phyloP scores from a whole-genome alignment of 2,113 vertebrate genomes.

The Chloropsis hardwickii region DNA sequence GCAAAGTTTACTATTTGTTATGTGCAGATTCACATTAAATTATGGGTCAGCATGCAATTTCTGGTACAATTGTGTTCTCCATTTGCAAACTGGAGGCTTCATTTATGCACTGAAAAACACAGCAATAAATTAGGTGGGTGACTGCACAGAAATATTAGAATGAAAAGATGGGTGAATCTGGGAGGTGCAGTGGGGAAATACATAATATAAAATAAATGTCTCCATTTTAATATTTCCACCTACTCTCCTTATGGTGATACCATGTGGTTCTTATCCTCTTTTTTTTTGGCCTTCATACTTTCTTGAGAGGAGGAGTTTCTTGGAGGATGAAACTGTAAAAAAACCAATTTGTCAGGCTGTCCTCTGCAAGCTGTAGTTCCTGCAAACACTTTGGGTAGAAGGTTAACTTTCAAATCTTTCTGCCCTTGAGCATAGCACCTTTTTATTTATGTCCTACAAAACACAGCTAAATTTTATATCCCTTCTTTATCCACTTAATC shows the following conservation, averaged over 20 bases:
- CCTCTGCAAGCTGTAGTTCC: neutral
- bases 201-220: constrained; percentile 56
- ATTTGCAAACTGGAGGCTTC: constrained; percentile 56
- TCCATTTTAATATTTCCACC: constrained; percentile 70
- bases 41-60: constrained; percentile 8
- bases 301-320: constrained; percentile 12
- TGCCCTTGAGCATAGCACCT: neutral
- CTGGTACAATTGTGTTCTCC: neutral
- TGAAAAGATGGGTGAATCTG: constrained; percentile 36
- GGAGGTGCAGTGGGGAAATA: constrained; percentile 48
- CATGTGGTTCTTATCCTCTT: constrained; percentile 59
- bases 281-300: constrained; percentile 25
- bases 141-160: constrained; percentile 59
- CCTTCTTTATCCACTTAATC: neutral
- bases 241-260: constrained; percentile 70
- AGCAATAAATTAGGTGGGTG: constrained; percentile 55
- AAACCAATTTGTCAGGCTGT: neutral
- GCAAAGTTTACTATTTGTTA: neutral
- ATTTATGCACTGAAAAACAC: constrained; percentile 48
- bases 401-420: neutral
- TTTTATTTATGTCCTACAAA: neutral
- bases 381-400: neutral
- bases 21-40: constrained; percentile 3
- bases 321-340: neutral
- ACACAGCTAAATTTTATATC: neutral